A percentile compares a stretch with the other conserved stretches of the same genome.
phyloP scores from a whole-genome alignment of 2,888 invertebrate species.

The Ormyrus labotus region DNA sequence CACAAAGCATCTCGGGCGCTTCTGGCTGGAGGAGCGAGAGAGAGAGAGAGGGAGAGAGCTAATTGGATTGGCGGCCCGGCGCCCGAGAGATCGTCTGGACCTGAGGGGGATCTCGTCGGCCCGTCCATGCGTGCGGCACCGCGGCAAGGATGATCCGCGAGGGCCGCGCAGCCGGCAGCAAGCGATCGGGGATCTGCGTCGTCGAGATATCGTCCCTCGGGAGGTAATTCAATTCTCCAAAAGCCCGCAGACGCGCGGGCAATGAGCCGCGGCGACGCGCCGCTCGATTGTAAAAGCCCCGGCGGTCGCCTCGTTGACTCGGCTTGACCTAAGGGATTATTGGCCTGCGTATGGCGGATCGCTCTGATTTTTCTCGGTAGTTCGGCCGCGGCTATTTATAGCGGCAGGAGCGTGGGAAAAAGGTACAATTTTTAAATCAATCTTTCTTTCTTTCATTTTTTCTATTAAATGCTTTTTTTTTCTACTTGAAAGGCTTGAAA shows the following conservation, averaged over 20 bases:
- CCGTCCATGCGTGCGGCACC: constrained; percentile 20
- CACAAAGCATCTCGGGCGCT: constrained; percentile 11
- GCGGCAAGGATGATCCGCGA: constrained; percentile 45
- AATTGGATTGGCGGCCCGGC: constrained; percentile 11
- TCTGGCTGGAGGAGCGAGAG: constrained; percentile 6
- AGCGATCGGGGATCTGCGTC: constrained; percentile 18
- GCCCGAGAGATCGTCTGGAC: not conserved
- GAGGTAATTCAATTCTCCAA: constrained; percentile 45
- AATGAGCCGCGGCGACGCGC: no score
- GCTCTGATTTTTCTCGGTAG: no score
- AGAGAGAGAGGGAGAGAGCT: not conserved
- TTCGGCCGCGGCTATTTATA: no score
- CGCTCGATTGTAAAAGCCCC: no score
- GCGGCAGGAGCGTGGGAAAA: no score
- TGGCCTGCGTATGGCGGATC: no score
- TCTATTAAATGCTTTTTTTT: no score
- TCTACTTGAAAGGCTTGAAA: no score
- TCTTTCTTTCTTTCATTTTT: no score
- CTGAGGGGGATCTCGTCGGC: constrained; percentile 1
- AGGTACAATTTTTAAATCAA: no score
- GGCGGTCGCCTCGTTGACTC: no score
- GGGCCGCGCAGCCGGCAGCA: constrained; percentile 23
- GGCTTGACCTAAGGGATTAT: no score
- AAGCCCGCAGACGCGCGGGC: not conserved
- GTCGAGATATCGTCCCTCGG: constrained; percentile 19